A percentile compares a stretch with the other conserved stretches of the same genome.
Evolutionary conservation across 2,113 vertebrate genomes (phyloP).

Genomic region (Hippocampus mohnikei): DNA sequence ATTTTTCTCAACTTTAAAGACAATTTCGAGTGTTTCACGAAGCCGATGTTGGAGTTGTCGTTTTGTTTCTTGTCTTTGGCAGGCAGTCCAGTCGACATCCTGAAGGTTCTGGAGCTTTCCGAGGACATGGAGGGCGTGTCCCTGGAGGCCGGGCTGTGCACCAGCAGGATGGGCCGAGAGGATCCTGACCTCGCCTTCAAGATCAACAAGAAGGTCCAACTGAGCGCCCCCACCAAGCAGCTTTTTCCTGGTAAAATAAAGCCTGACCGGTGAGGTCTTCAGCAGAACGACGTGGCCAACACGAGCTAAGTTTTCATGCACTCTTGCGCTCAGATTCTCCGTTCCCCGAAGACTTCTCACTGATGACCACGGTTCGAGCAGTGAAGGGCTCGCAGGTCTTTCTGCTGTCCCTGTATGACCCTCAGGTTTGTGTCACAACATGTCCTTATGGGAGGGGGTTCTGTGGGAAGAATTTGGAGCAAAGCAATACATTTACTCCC

Average conservation of each 20-base stretch:
- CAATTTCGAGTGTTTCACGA: not conserved
- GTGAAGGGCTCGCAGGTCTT: constrained; percentile 89
- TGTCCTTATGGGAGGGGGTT: not conserved
- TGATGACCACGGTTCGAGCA: constrained; percentile 89
- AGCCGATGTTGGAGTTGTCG: not conserved
- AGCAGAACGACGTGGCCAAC: not conserved
- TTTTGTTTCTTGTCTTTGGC: constrained; percentile 10
- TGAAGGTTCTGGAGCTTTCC: constrained; percentile 75
- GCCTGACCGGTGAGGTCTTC: not conserved
- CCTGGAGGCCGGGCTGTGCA: constrained; percentile 79
- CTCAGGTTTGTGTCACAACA: constrained; percentile 42
- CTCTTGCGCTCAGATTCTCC: constrained; percentile 45
- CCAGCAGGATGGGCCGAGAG: constrained; percentile 64
- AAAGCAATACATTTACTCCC: not conserved
- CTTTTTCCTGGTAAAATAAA: constrained; percentile 79
- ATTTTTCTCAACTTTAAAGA: too few relatives aligned
- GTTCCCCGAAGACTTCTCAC: constrained; percentile 91
- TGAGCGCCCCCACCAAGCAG: constrained; percentile 77
- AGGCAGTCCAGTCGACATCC: constrained; percentile 76
- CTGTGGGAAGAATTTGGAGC: too few relatives aligned
- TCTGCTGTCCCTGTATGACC: constrained; percentile 90
- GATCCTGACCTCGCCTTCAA: constrained; percentile 79
- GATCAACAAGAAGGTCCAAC: constrained; percentile 75
- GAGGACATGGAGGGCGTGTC: constrained; percentile 77
- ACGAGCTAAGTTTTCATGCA: not conserved